These are phyloP conservation scores for Branchinecta sandiegonensis DNA, from an alignment of 2,888 invertebrate genomes.

Conservation along the genomic window DNA sequence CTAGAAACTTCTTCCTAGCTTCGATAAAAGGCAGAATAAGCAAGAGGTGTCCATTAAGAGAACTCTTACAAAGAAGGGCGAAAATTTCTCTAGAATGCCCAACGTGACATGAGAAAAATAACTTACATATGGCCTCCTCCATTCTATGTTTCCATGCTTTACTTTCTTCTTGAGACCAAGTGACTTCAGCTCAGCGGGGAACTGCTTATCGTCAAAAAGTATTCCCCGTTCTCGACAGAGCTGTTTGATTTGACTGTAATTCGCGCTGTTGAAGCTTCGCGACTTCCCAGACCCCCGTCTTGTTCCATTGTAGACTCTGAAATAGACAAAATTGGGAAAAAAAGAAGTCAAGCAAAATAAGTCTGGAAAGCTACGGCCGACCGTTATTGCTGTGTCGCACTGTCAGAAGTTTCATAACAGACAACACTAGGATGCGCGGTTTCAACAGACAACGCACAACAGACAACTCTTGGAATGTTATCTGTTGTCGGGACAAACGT, in stretches of 20 bases:
- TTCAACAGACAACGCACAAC: too few species aligned
- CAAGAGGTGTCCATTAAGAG: too few species aligned
- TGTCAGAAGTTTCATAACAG: neutral
- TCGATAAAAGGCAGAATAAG: too few species aligned
- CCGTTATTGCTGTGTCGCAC: neutral
- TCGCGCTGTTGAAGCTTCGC: conserved; percentile 28
- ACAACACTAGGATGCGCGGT: too few species aligned
- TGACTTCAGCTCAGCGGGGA: conserved; percentile 42
- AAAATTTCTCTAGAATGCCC: too few species aligned
- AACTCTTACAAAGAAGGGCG: too few species aligned
- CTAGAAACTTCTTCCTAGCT: too few species aligned
- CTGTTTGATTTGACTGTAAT: conserved; percentile 41
- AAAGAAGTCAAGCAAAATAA: neutral
- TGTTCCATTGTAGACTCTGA: conserved; percentile 22
- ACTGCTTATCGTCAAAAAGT: conserved; percentile 48
- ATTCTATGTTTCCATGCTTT: conserved; percentile 42
- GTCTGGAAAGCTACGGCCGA: neutral
- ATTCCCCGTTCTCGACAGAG: conserved; percentile 43
- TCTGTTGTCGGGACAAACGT: too few species aligned
- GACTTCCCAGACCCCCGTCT: neutral
- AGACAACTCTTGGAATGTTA: too few species aligned
- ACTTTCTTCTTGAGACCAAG: conserved; percentile 43
- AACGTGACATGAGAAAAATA: neutral
- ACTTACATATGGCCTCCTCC: conserved; percentile 54
- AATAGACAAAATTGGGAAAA: neutral